A percentile compares a stretch with the other conserved stretches of the same genome.
These are phyloP conservation scores for Thelaira solivaga DNA, from an alignment of 2,888 invertebrate species.

Conservation along the genomic window DNA sequence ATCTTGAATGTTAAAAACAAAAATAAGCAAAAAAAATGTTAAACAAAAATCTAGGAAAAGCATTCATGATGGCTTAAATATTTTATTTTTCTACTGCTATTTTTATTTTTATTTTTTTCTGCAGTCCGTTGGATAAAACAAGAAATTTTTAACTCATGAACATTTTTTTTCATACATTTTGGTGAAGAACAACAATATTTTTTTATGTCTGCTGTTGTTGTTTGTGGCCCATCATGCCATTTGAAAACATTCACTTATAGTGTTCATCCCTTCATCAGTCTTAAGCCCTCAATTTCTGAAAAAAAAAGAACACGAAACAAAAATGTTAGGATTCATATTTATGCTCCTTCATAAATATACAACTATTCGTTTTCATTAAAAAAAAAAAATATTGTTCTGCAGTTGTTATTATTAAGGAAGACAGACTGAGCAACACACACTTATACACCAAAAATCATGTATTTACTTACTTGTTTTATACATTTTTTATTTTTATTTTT, in stretches of 20 bases:
- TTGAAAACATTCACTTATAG: neutral
- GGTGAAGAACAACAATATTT: slow-evolving; percentile 53
- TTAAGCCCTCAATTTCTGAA: neutral
- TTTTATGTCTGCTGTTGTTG: slow-evolving; percentile 32
- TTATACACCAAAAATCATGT: neutral
- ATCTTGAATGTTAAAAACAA: slow-evolving; percentile 12
- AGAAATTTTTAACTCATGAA: slow-evolving; percentile 11
- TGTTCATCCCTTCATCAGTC: slow-evolving; percentile 31
- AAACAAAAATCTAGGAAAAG: slow-evolving; percentile 39
- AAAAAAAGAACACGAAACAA: too few species aligned
- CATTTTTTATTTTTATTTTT: too few species aligned
- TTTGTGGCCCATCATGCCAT: slow-evolving; percentile 10
- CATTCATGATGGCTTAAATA: slow-evolving; percentile 51
- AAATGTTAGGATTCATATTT: slow-evolving; percentile 21
- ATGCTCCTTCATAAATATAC: neutral
- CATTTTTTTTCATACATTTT: slow-evolving; percentile 23
- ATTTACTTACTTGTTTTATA: too few species aligned
- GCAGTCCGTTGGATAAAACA: slow-evolving; percentile 32
- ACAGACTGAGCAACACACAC: slow-evolving; percentile 10
- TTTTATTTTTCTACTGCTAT: too few species aligned
- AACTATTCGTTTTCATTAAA: slow-evolving; percentile 14
- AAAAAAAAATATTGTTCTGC: slow-evolving; percentile 39
- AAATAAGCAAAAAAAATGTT: too few species aligned
- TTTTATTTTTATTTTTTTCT: slow-evolving; percentile 40
- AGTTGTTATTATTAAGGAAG: slow-evolving; percentile 34